These are phyloP conservation scores for Pituophis catenifer DNA, from an alignment of 2,113 vertebrate species.

Conservation along the genomic window DNA sequence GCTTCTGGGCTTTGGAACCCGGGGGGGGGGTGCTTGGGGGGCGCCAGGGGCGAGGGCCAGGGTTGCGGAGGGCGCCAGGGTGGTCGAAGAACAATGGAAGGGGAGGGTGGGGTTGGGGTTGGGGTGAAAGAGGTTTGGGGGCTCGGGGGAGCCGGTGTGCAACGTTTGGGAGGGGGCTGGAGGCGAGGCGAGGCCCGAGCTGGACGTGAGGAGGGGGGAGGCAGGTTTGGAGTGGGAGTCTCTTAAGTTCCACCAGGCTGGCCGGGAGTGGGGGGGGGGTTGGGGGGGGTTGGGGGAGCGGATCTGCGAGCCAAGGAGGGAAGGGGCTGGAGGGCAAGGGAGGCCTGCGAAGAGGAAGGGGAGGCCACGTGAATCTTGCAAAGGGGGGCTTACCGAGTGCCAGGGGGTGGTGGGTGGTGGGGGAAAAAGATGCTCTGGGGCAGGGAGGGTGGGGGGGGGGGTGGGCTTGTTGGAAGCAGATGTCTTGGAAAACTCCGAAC, in stretches of 20 bases:
- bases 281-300: fast-evolving
- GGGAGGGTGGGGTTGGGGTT: neutral
- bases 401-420: neutral
- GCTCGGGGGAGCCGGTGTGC: neutral
- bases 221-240: neutral
- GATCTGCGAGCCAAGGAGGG: neutral
- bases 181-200: neutral
- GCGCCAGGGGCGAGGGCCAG: neutral
- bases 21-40: neutral
- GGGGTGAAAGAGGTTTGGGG: neutral
- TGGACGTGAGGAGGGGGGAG: neutral
- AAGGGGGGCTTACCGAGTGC: neutral
- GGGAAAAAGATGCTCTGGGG: neutral
- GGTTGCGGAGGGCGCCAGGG: neutral
- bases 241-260: neutral
- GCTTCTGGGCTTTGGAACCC: neutral
- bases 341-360: neutral
- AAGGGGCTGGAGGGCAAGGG: neutral
- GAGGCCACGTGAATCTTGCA: neutral
- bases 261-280: neutral
- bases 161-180: neutral
- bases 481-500: neutral
- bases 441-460: neutral
- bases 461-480: neutral
- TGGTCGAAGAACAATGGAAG: neutral